These are phyloP conservation scores for Macrocentrus cingulum DNA, from an alignment of 1,140 invertebrate species.

Conservation along the genomic window DNA sequence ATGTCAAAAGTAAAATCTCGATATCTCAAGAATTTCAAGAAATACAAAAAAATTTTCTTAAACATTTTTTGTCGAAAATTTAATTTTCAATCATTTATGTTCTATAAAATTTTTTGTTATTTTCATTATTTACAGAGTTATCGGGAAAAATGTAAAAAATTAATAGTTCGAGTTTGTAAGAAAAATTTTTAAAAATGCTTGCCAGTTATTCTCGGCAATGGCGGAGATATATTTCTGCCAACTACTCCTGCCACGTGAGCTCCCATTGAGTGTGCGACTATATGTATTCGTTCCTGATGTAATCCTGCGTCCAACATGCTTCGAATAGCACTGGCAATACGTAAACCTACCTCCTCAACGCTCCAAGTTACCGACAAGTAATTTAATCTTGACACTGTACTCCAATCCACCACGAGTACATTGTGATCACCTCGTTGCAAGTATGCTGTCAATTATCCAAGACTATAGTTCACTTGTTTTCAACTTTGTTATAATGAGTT, in stretches of 20 bases:
- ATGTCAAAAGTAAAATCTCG: not conserved
- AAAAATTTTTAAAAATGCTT: conserved; percentile 2
- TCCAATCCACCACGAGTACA: conserved; percentile 63
- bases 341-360: conserved; percentile 53
- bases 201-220: conserved; percentile 50
- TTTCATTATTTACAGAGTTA: too few species aligned
- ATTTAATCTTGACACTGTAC: conserved; percentile 61
- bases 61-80: too few species aligned
- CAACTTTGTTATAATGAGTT: too few species aligned
- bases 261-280: conserved; percentile 77
- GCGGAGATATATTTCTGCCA: conserved; percentile 54
- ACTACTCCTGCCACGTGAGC: conserved; percentile 72
- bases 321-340: conserved; percentile 29
- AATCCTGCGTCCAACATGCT: conserved; percentile 38
- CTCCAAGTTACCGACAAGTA: conserved; percentile 62
- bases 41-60: too few species aligned
- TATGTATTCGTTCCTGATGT: conserved; percentile 61
- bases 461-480: not conserved
- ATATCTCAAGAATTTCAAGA: conserved; percentile 1
- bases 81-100: too few species aligned
- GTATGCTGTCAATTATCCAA: conserved; percentile 41
- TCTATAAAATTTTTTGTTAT: too few species aligned
- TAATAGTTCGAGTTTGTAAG: too few species aligned
- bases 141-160: too few species aligned
- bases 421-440: conserved; percentile 45